Evolutionary conservation across 2,888 invertebrate species (phyloP).

Genomic region (Tinea pellionella): DNA sequence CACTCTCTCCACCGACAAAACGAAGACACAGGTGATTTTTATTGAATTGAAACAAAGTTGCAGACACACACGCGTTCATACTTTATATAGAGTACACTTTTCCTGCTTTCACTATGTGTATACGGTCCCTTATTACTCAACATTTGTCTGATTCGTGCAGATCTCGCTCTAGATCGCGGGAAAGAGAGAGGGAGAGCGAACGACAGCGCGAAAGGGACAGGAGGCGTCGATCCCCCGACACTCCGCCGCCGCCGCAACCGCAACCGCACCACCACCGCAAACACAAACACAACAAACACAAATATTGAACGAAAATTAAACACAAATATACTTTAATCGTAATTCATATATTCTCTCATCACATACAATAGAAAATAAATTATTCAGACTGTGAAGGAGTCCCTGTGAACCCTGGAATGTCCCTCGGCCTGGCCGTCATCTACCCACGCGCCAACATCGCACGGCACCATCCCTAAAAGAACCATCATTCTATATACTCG

Average conservation of each 20-base stretch:
- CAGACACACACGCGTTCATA: too few species aligned
- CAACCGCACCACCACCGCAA: slow-evolving; percentile 54
- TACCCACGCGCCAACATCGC: slow-evolving; percentile 49
- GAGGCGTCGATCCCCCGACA: slow-evolving; percentile 29
- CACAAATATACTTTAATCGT: too few species aligned
- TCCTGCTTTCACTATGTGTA: too few species aligned
- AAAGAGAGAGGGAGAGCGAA: slow-evolving; percentile 34
- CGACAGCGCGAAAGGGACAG: slow-evolving; percentile 29
- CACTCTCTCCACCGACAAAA: slow-evolving; percentile 50
- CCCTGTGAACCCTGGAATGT: too few species aligned
- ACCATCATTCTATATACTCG: neutral
- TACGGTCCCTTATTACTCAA: too few species aligned
- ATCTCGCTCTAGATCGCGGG: slow-evolving; percentile 26
- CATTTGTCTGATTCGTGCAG: neutral
- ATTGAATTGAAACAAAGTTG: too few species aligned
- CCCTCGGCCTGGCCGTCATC: slow-evolving; percentile 25
- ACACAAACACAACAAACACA: slow-evolving; percentile 59
- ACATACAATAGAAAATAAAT: too few species aligned
- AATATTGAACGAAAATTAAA: slow-evolving; percentile 39
- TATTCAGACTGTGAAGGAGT: too few species aligned
- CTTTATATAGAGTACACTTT: too few species aligned
- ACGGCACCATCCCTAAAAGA: slow-evolving; percentile 47
- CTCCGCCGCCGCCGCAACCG: slow-evolving; percentile 56
- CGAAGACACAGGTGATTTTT: slow-evolving; percentile 38
- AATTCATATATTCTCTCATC: too few species aligned